phyloP scores from a whole-genome alignment of 2,888 invertebrate species.

The Dryococelus australis region DNA sequence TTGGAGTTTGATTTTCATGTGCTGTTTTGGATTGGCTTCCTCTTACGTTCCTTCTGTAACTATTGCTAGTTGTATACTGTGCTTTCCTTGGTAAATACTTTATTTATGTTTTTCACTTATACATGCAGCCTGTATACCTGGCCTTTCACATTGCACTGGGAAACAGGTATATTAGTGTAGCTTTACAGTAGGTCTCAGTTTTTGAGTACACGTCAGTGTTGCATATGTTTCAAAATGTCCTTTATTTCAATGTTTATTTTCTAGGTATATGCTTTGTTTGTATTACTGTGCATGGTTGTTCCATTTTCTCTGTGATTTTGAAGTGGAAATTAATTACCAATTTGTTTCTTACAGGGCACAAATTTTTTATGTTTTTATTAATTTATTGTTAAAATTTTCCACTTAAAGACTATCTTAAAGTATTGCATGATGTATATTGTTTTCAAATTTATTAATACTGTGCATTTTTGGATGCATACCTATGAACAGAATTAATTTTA shows the following conservation, averaged over 20 bases:
- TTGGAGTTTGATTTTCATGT: neutral
- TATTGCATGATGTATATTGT: too few species aligned
- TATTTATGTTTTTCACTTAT: conserved; percentile 36
- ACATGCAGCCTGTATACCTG: conserved; percentile 68
- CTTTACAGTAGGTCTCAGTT: neutral
- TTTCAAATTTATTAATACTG: too few species aligned
- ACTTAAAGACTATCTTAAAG: too few species aligned
- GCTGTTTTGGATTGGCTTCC: conserved; percentile 8
- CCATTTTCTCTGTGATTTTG: neutral
- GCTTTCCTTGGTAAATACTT: conserved; percentile 23
- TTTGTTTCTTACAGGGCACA: neutral
- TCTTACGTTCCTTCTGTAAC: neutral
- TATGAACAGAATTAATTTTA: too few species aligned
- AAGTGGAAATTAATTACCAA: neutral
- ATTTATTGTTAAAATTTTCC: conserved; percentile 1
- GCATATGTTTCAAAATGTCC: neutral
- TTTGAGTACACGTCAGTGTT: neutral
- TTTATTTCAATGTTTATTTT: too few species aligned
- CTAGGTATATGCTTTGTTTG: neutral
- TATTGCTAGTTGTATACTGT: conserved; percentile 29
- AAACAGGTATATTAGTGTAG: conserved; percentile 1
- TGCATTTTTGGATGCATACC: too few species aligned
- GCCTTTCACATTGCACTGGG: conserved; percentile 61
- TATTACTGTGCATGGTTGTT: neutral
- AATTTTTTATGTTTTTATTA: conserved; percentile 11